Percentiles rank a stretch among this genome's conserved stretches.
Evolutionary conservation across 2,888 invertebrate species (phyloP).

Genomic region (Drosophila algonquin): DNA sequence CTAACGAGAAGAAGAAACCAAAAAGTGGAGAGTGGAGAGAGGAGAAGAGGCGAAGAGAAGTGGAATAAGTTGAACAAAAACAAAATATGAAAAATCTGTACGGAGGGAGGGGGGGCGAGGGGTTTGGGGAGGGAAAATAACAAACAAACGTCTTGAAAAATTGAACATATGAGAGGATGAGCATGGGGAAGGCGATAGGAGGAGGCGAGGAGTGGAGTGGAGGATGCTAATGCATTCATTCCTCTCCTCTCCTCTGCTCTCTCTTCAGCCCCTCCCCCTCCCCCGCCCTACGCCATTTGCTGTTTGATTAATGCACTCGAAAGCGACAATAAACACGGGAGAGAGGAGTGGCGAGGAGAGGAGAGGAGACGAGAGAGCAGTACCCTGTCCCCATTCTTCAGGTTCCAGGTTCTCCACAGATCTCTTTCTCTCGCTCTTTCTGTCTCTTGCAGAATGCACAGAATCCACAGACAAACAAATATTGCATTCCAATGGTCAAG

Average conservation of each 20-base stretch:
- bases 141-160: constrained; percentile 58
- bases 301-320: constrained; percentile 80
- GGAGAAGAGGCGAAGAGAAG: neutral
- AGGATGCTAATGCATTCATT: constrained; percentile 60
- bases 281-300: constrained; percentile 14
- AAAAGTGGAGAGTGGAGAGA: constrained; percentile 15
- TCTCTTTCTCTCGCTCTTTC: too few species aligned
- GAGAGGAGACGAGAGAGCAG: too few species aligned
- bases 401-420: constrained; percentile 15
- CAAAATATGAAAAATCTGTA: neutral
- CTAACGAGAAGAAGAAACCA: constrained; percentile 54
- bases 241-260: constrained; percentile 4
- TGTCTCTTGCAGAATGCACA: neutral
- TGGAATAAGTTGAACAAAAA: neutral
- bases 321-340: constrained; percentile 78
- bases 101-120: neutral
- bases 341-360: constrained; percentile 22
- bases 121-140: constrained; percentile 27
- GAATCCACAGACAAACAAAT: constrained; percentile 63
- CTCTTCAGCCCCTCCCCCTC: neutral
- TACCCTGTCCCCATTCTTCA: neutral
- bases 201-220: neutral
- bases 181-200: neutral
- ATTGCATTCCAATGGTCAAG: constrained; percentile 59
- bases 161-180: constrained; percentile 55